These are phyloP conservation scores for Nycticebus coucang DNA, from an alignment of 2,113 vertebrate species.

Conservation along the genomic window DNA sequence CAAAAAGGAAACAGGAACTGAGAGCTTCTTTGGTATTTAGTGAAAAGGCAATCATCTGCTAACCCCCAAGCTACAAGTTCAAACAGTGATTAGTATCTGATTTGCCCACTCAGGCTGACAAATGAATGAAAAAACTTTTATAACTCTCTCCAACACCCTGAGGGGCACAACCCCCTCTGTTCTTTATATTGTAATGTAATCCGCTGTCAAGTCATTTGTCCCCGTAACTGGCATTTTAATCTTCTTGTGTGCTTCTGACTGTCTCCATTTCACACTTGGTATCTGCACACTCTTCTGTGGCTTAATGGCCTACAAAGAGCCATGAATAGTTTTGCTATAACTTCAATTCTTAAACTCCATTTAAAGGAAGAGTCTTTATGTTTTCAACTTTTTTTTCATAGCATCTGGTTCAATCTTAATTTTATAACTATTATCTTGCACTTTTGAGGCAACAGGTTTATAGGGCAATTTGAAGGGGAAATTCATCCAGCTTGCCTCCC, in stretches of 20 bases:
- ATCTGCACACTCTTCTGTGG: neutral
- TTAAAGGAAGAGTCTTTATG: neutral
- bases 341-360: conserved; percentile 47
- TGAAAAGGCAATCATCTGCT: neutral
- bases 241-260: neutral
- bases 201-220: conserved; percentile 1
- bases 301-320: conserved; percentile 24
- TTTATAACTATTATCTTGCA: conserved; percentile 24
- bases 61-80: neutral
- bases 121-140: neutral
- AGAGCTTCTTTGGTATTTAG: neutral
- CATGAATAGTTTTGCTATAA: conserved; percentile 1
- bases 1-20: neutral
- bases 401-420: conserved; percentile 13
- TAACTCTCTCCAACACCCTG: conserved; percentile 19
- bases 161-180: neutral
- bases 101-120: neutral
- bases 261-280: neutral
- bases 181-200: conserved; percentile 58
- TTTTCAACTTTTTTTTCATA: neutral
- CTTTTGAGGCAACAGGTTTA: neutral
- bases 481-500: neutral
- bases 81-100: neutral
- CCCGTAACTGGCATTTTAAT: conserved; percentile 36
- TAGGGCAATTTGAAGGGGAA: neutral